Percentiles rank a stretch among this genome's conserved stretches.
These are phyloP conservation scores for Vanacampus margaritifer DNA, from an alignment of 2,113 vertebrate genomes.

Conservation along the genomic window DNA sequence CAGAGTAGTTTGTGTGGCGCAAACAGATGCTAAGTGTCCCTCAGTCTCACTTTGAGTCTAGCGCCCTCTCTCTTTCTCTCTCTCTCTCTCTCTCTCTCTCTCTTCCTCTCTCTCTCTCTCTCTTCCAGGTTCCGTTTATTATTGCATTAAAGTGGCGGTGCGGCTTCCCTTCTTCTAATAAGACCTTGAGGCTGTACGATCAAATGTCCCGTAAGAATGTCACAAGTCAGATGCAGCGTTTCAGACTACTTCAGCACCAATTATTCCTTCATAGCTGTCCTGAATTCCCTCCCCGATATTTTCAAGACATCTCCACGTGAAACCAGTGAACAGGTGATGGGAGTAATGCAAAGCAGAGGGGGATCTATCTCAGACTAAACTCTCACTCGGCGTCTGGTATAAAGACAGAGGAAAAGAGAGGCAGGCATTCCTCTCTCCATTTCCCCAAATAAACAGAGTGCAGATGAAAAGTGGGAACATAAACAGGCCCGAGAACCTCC, in stretches of 20 bases:
- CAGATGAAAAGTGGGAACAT: slow-evolving; percentile 69
- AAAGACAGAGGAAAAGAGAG: slow-evolving; percentile 33
- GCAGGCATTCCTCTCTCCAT: slow-evolving; percentile 62
- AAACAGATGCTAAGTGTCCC: slow-evolving; percentile 68
- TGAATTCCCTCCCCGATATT: too few species aligned
- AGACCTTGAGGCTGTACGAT: slow-evolving; percentile 34
- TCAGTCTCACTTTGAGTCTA: slow-evolving; percentile 51
- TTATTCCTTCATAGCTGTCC: slow-evolving; percentile 15
- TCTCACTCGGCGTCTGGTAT: slow-evolving; percentile 28
- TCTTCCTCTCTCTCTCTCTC: slow-evolving; percentile 12
- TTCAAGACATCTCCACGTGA: slow-evolving; percentile 18
- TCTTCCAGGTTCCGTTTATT: slow-evolving; percentile 59
- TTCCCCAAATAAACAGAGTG: slow-evolving; percentile 70
- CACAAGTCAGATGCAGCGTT: slow-evolving; percentile 26
- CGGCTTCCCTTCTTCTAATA: slow-evolving; percentile 44
- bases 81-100: too few species aligned
- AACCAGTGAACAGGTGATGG: slow-evolving; percentile 47
- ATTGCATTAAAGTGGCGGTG: slow-evolving; percentile 41
- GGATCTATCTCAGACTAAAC: slow-evolving; percentile 49
- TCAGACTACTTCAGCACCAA: slow-evolving; percentile 19
- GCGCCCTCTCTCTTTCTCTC: slow-evolving; percentile 13
- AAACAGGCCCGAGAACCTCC: slow-evolving; percentile 62
- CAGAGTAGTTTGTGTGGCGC: slow-evolving; percentile 59
- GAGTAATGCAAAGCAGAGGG: slow-evolving; percentile 26
- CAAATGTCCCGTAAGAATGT: slow-evolving; percentile 36